Base-by-base conservation (phyloP, 2,113 vertebrate species). In the Callipepla squamata region DNA sequence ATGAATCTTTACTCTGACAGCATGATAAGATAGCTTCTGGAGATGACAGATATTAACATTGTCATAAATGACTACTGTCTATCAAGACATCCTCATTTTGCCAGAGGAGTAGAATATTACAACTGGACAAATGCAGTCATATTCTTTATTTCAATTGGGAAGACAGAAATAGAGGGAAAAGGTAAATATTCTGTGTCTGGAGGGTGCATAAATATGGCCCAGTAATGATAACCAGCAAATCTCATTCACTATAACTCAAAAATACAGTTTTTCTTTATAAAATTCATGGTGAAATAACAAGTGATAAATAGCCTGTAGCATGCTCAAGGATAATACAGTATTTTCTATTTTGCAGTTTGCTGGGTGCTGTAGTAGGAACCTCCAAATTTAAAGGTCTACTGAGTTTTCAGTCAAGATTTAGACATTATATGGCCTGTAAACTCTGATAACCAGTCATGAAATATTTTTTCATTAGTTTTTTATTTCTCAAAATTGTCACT, bases 1-100 rank as follows among this genome's bases (percentile, higher is more conserved):
- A 30, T 25, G 51, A 92, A 26, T 50, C 18, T 67, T 28, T 76
- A 13, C 75, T 95, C 70, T 62, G 72, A 85, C 91, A 63, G 55
- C 21, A 20, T 61, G 45, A 80, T 91, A 62, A 89, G 85, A 42
- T 62, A 95, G 67, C 53, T 89, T 32, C 45, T 55, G 53, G 55
- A 89, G 87, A 82, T 74, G 50, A 90, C 73, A 93, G 36, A 45
- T 70, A 42, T 42, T 87, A 93, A 51, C 15, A 80, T 55, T 80
- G 59, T 80, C 79, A 67, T 58, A 74, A 87, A 47, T 72, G 21
- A 80, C 87, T 85, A 11, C 55, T 69, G 34, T 87, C 32, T 90
- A 82, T 42, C 62, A 70, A 76, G 93, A 42, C 38, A 67, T 68
- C 42, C 63, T 91, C 16, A 70, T 95, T 90, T 95, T 94, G 75